These are phyloP conservation scores for Cavia aperea DNA, from an alignment of 2,113 vertebrate genomes.

Conservation along the genomic window DNA sequence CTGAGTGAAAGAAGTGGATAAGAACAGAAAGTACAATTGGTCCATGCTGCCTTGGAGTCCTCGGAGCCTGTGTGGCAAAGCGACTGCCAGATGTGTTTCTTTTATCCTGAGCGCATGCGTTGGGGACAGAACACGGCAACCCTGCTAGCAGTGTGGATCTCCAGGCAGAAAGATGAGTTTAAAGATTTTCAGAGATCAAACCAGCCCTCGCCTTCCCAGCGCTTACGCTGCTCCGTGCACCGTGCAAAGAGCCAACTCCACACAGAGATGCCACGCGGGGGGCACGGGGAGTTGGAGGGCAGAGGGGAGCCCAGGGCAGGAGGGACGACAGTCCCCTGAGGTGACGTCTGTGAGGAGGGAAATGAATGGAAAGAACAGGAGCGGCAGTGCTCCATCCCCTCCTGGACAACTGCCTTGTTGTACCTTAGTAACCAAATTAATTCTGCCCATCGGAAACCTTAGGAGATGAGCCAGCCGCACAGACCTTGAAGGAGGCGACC, in stretches of 20 bases:
- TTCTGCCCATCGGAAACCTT: not conserved
- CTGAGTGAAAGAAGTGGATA: not conserved
- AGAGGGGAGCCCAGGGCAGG: not conserved
- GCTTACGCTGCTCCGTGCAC: not conserved
- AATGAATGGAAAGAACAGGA: too few species aligned
- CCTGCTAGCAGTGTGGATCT: not conserved
- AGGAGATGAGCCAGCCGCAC: not conserved
- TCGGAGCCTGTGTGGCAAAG: not conserved
- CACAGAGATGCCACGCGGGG: not conserved
- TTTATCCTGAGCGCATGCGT: not conserved
- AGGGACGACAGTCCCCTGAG: not conserved
- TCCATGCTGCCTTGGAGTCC: not conserved
- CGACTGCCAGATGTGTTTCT: not conserved
- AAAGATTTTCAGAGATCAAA: not conserved
- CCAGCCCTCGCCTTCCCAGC: not conserved
- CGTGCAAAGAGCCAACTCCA: too few species aligned
- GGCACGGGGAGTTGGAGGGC: not conserved
- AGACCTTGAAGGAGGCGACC: not conserved
- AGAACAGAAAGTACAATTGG: not conserved
- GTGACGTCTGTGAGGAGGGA: not conserved
- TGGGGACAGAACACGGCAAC: not conserved
- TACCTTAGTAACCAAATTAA: not conserved
- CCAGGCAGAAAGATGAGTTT: not conserved
- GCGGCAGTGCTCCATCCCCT: rapidly evolving
- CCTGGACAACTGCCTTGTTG: not conserved